Percentiles rank a stretch among this genome's conserved stretches.
Evolutionary conservation across 2,797 vertebrate genomes (phyloP).

Genomic region (Eidolon dupreanum): DNA sequence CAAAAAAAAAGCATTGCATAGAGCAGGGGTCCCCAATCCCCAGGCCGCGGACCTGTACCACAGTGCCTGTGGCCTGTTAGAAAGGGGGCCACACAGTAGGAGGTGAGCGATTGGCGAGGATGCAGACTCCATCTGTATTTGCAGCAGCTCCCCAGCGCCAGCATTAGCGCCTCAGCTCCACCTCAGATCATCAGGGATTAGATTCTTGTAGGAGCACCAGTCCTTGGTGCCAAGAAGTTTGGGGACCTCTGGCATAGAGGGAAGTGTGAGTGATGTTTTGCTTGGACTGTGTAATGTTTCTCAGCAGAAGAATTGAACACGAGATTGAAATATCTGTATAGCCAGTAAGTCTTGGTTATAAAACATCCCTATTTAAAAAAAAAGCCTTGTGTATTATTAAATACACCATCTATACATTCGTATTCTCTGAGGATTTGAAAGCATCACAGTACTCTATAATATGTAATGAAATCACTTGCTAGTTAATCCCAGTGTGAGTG

Average conservation of each 20-base stretch:
- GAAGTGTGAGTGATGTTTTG: background rate
- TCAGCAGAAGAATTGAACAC: background rate
- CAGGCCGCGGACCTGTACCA: no score
- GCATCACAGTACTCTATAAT: background rate
- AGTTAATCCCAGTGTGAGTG: conserved; percentile 8
- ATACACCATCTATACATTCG: background rate
- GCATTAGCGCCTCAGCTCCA: no score
- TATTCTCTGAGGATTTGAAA: background rate
- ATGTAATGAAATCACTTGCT: background rate
- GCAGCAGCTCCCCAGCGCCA: no score
- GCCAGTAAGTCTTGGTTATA: background rate
- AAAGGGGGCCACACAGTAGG: no score
- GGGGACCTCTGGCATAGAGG: no score
- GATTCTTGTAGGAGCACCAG: no score
- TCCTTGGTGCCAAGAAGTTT: no score
- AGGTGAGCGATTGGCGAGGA: no score
- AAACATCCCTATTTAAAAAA: background rate
- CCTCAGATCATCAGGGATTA: no score
- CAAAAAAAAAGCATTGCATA: background rate
- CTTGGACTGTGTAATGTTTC: background rate
- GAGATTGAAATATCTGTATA: conserved; percentile 6
- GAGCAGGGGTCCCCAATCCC: no score
- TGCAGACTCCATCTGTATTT: no score
- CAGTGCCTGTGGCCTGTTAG: no score
- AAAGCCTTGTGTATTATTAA: background rate